Percentiles rank a stretch among this genome's conserved stretches.
These are phyloP conservation scores for Aphelinus atriplicis DNA, from an alignment of 1,140 invertebrate species.

Conservation along the genomic window DNA sequence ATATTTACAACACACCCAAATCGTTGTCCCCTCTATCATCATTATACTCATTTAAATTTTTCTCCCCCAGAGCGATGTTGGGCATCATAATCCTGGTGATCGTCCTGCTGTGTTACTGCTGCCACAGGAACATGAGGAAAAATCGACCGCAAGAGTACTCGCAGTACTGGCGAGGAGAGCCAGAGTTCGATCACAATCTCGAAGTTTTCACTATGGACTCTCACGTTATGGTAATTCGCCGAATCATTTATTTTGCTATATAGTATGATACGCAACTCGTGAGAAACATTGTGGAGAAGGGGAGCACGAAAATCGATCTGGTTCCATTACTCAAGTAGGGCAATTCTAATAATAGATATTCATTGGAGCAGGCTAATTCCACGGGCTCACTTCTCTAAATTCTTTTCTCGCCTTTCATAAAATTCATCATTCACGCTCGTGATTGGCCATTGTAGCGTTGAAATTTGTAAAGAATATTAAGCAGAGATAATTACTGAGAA, in stretches of 20 bases:
- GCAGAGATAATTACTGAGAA: too few relatives aligned
- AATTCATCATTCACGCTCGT: too few relatives aligned
- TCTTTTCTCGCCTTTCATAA: too few relatives aligned
- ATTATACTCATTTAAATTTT: too few relatives aligned
- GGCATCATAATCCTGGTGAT: conserved; percentile 71
- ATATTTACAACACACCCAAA: too few relatives aligned
- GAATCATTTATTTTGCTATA: conserved; percentile 18
- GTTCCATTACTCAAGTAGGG: conserved; percentile 4
- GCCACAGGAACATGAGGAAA: conserved; percentile 72
- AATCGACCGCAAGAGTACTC: conserved; percentile 68
- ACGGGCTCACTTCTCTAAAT: too few relatives aligned
- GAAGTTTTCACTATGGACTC: conserved; percentile 73
- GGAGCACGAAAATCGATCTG: neutral
- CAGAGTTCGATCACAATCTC: conserved; percentile 67
- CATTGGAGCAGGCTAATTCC: too few relatives aligned
- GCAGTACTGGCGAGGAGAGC: conserved; percentile 69
- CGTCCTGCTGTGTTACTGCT: conserved; percentile 74
- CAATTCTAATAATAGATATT: conserved; percentile 5
- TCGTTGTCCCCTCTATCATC: too few relatives aligned
- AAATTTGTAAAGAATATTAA: too few relatives aligned
- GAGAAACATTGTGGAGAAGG: neutral
- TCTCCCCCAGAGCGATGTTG: conserved; percentile 70
- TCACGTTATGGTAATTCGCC: conserved; percentile 65
- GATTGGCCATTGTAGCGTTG: too few relatives aligned
- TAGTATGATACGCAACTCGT: neutral